Percentiles rank a stretch among this genome's conserved stretches.
These are phyloP conservation scores for Columbina picui DNA, from an alignment of 2,113 vertebrate species.

Conservation along the genomic window DNA sequence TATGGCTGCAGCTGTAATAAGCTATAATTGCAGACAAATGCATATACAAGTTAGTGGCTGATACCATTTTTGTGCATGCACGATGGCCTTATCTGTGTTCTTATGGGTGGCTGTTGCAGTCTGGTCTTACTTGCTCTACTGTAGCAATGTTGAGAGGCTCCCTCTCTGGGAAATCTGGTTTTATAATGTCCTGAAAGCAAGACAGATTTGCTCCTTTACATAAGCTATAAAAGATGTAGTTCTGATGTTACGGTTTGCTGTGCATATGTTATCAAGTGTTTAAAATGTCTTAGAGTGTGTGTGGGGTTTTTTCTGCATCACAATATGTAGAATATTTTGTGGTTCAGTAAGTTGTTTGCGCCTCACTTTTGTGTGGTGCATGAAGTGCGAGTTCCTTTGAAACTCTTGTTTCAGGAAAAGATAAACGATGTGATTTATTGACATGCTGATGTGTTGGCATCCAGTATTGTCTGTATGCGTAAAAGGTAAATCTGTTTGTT, in stretches of 20 bases:
- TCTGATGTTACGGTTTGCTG: neutral
- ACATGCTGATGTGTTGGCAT: neutral
- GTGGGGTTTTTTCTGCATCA: neutral
- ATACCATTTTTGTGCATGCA: neutral
- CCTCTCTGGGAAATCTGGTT: neutral
- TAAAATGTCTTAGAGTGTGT: neutral
- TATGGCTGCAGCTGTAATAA: conserved; percentile 21
- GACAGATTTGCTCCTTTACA: neutral
- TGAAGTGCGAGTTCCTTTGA: neutral
- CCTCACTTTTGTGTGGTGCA: neutral
- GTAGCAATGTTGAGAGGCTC: neutral
- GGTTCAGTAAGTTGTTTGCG: neutral
- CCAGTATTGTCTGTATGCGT: neutral
- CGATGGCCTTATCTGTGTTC: neutral
- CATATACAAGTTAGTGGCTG: neutral
- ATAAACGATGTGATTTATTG: neutral
- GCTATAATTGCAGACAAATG: conserved; percentile 42
- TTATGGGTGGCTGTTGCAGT: neutral
- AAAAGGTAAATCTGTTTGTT: neutral
- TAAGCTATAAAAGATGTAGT: neutral
- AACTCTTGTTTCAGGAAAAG: neutral
- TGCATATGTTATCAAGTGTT: accelerated
- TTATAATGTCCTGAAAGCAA: neutral
- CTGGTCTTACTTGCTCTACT: neutral
- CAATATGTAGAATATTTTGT: neutral